Base-by-base conservation (phyloP, 2,113 vertebrate genomes). In the Damaliscus lunatus region DNA sequence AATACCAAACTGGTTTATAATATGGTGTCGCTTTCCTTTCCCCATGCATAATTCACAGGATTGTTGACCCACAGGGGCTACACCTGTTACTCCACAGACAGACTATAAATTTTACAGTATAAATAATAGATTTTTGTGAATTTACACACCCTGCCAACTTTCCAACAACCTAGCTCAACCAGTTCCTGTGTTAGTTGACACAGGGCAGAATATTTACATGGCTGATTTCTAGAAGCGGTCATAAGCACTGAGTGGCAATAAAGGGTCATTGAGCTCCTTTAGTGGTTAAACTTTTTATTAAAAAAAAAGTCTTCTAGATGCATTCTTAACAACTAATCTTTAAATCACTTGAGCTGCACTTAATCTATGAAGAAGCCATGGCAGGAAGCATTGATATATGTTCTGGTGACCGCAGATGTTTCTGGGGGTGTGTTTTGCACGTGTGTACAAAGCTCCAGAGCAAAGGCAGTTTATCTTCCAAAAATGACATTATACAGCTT, bases 61-160 rank as follows among this genome's bases (percentile, higher is more conserved):
- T 96, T 96, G 85, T 94, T 98, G 97, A 98, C 97, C 98, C 97
- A 97, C 77, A 98, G 97, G 82, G 96, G 89, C 88, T 98, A 98
- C 57, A 83, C 96, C 98, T 98, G 96, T 96, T 98, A 94, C 97
- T 98, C 94, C 84, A 82, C 85, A 98, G 97, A 98, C 92, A 98
- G 97, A 89, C 91, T 98, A 98, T 97, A 99, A 98, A 99, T 98
- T 96, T 98, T 98, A 83, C 93, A 71, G 27, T 80, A 98, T 99
- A 96, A 98, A 98, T 98, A 98, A 98, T 98, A 97, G 97, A 90
- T 97, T 98, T 97, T 96, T 98, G 91, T 90, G 94, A 96, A 93
- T 90, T 96, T 97, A 97, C 92, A 88, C 33, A 97, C 92, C 81
- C 94, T 59, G 77, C 43, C 96, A 97, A 96, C 92, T 98, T 98